Evolutionary conservation across 2,888 invertebrate genomes (phyloP), one percentile per base, ranked within the genome.

Genomic region (Cryptocephalus primarius): DNA sequence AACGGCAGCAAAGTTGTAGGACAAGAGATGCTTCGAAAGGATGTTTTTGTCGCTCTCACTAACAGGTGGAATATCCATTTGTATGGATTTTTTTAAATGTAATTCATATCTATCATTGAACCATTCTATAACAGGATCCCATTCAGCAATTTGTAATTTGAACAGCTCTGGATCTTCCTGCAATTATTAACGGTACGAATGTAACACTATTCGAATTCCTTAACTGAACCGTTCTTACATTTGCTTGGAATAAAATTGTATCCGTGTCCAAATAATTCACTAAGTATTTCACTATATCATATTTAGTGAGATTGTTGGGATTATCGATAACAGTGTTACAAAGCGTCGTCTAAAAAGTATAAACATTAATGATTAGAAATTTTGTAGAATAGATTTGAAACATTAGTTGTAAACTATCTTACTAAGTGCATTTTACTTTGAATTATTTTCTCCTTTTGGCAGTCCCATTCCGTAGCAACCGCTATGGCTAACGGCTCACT

Each of bases 251-350:
- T 4, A 91, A 72, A 44, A 91, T 70, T 31, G 92, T 89, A 63
- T 93, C 93, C 2, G 88, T 87, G 52, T 85, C 78, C 40, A 89
- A 71, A 66, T 80, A 91, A 57, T 88, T 88, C 1, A 91, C 67
- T 53, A 94, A 76, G 61, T 86, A 82, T 61, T 80, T 80, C 1
- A 84, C 82, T 61, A 93, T 79, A 62, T 88, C 85, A 56, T 80
- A 75, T 64, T 83, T 82, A 3, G 79, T 83, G 50, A 85, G 74
- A 57, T 83, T 82, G 56, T 86, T 84, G 8, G 96, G 96, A 75
- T 97, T 97, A 66, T 99, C 99, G 50, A 92, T 71, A 32, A 85
- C 83, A 14, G 93, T 94, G 62, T 90, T 94, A 61, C 90, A 88
- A 33, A 99, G 71, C 1, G 89, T 83, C 9, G 91, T 95, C 83